These are phyloP conservation scores for Spermophilus dauricus DNA, from an alignment of 2,113 vertebrate genomes.

Conservation along the genomic window DNA sequence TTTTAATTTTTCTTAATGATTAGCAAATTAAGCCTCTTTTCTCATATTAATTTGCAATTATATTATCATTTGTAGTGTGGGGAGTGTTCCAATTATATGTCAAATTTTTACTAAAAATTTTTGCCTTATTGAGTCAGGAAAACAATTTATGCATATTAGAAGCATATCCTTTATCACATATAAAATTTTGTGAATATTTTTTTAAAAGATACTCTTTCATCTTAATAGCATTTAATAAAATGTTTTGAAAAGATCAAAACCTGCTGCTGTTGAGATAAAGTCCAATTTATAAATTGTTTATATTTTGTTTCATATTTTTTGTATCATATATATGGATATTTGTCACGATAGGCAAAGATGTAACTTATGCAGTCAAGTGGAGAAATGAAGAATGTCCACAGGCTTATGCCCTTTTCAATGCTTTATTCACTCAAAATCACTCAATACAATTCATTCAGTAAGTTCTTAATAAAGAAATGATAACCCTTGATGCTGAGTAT, in stretches of 20 bases:
- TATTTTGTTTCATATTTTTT: not conserved
- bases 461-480: too few species aligned
- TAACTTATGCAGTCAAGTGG: too few species aligned
- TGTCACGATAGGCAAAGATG: too few species aligned
- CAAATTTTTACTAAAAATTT: not conserved
- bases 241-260: not conserved
- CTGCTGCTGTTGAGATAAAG: not conserved
- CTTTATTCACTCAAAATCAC: too few species aligned
- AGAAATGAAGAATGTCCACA: too few species aligned
- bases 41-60: not conserved
- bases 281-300: not conserved
- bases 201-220: not conserved
- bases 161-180: not conserved
- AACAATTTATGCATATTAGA: not conserved
- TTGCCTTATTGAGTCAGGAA: not conserved
- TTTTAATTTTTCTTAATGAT: not conserved
- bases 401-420: too few species aligned
- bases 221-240: not conserved
- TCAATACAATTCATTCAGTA: too few species aligned
- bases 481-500: too few species aligned
- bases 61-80: too few species aligned
- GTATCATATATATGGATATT: not conserved
- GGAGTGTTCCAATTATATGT: too few species aligned
- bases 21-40: not conserved
- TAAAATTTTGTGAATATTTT: not conserved